Evolutionary conservation across 2,888 invertebrate genomes (phyloP).

Genomic region (Epirrita christyi): DNA sequence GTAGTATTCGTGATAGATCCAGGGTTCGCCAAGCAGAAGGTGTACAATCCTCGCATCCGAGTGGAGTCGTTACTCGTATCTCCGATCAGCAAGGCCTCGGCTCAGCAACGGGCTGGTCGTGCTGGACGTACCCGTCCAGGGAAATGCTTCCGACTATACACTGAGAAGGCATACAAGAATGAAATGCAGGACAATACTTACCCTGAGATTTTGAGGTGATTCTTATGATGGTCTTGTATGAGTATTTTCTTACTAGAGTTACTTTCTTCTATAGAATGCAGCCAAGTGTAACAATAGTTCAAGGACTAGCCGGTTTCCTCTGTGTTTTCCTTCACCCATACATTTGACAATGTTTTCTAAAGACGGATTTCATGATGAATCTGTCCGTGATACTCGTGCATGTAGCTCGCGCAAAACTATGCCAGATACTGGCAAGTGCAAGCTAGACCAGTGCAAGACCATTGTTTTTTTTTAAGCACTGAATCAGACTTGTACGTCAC

Average conservation of each 20-base stretch:
- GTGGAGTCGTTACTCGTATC: conserved; percentile 99
- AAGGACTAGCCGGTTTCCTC: not conserved
- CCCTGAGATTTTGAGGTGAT: conserved; percentile 92
- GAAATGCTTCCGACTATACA: conserved; percentile 98
- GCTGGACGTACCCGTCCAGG: conserved; percentile 99
- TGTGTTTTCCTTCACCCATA: not conserved
- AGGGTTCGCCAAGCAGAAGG: conserved; percentile 99
- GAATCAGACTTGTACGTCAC: no score
- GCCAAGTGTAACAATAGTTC: no score
- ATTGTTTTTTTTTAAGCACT: no score
- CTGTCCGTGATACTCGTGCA: no score
- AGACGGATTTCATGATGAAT: no score
- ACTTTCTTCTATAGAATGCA: no score
- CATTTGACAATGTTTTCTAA: no score
- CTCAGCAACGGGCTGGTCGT: conserved; percentile 98
- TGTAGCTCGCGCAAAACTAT: no score
- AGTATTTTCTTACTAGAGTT: conserved; percentile 15
- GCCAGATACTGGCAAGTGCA: no score
- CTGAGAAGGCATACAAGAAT: conserved; percentile 95
- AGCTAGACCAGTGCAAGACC: no score
- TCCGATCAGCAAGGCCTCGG: conserved; percentile 99
- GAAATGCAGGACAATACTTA: conserved; percentile 99
- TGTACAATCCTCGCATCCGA: conserved; percentile 93
- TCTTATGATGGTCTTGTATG: conserved; percentile 42
- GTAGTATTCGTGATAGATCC: conserved; percentile 99